These are phyloP conservation scores for Cryptoprocta ferox DNA, from an alignment of 2,797 vertebrate genomes.

Conservation along the genomic window DNA sequence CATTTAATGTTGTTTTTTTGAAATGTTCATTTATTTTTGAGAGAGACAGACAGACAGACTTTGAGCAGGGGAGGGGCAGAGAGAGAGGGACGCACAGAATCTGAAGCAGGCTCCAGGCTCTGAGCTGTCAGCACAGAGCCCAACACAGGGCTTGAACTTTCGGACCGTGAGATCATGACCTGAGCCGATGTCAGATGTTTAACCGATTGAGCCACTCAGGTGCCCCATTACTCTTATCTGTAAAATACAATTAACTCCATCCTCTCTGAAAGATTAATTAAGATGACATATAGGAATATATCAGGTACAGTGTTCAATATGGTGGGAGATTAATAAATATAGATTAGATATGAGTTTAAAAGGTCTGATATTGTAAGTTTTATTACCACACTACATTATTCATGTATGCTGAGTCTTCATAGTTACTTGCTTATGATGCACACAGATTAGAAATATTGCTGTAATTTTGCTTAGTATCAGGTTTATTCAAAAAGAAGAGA, in stretches of 20 bases:
- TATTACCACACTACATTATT: conserved; percentile 46
- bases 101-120: too few relatives aligned
- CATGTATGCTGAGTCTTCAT: neutral
- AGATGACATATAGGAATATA: neutral
- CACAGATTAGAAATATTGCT: conserved; percentile 11
- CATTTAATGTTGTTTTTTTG: neutral
- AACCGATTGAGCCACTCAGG: too few relatives aligned
- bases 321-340: neutral
- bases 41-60: too few relatives aligned
- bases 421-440: neutral
- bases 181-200: too few relatives aligned
- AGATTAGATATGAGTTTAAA: conserved; percentile 22
- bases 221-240: neutral
- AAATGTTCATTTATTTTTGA: too few relatives aligned
- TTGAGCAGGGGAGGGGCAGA: too few relatives aligned
- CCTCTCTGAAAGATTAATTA: conserved; percentile 26
- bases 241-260: neutral
- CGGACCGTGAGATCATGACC: too few relatives aligned
- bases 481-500: neutral
- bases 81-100: too few relatives aligned
- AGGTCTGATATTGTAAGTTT: conserved; percentile 25
- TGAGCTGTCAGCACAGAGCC: too few relatives aligned
- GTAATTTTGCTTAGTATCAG: neutral
- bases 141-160: too few relatives aligned
- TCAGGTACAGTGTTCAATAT: neutral